These are phyloP conservation scores for Morpho deidamia DNA, from an alignment of 2,888 invertebrate species.

Conservation along the genomic window DNA sequence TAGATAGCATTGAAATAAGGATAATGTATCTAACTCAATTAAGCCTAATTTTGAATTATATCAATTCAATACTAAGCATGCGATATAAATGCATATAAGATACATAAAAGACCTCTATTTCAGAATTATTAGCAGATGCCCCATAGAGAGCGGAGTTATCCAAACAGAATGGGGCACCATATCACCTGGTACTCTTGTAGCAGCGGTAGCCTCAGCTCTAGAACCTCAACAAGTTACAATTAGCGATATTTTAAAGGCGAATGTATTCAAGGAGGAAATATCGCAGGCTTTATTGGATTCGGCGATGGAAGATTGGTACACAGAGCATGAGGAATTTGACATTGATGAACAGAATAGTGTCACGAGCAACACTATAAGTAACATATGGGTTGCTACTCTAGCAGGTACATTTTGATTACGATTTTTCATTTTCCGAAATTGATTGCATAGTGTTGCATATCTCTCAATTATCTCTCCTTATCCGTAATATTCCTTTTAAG, in stretches of 20 bases:
- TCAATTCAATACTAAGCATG: too few relatives aligned
- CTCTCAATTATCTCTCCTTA: too few relatives aligned
- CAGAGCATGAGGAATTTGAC: constrained; percentile 49
- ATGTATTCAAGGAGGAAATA: constrained; percentile 56
- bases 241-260: constrained; percentile 62
- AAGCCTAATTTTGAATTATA: too few relatives aligned
- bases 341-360: constrained; percentile 24
- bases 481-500: too few relatives aligned
- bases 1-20: too few relatives aligned
- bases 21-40: too few relatives aligned
- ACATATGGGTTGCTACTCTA: constrained; percentile 80
- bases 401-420: constrained; percentile 52
- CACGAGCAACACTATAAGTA: constrained; percentile 58
- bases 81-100: too few relatives aligned
- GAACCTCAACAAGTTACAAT: constrained; percentile 76
- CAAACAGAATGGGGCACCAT: constrained; percentile 80
- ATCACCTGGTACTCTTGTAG: constrained; percentile 77
- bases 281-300: constrained; percentile 53
- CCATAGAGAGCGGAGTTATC: constrained; percentile 82
- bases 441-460: too few relatives aligned
- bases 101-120: constrained; percentile 19
- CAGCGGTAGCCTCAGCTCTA: constrained; percentile 79
- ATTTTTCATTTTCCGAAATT: too few relatives aligned
- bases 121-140: constrained; percentile 74
- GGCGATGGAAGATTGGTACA: constrained; percentile 59